Percentiles rank a stretch among this genome's conserved stretches.
Conservation (phyloP, 2,113 vertebrate genomes). For the Vidua chalybeata region DNA sequence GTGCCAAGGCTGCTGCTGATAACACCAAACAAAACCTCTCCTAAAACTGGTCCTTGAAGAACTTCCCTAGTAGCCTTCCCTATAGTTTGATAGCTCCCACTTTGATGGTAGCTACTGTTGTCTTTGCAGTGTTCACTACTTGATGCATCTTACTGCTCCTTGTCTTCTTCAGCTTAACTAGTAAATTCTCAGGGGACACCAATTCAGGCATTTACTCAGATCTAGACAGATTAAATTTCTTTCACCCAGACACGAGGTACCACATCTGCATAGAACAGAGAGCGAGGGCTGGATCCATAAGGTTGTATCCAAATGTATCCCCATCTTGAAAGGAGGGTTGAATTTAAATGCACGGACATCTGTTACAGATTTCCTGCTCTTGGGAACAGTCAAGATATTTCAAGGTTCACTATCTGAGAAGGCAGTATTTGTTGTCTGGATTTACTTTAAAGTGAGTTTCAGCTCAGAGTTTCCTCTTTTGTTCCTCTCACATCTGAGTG, state of each 20-base stretch:
- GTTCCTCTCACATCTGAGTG: not conserved
- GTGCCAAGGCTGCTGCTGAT: not conserved
- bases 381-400: not conserved
- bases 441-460: not conserved
- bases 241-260: not conserved
- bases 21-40: not conserved
- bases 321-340: not conserved
- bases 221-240: not conserved
- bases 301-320: not conserved
- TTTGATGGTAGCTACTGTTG: not conserved
- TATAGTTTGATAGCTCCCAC: not conserved
- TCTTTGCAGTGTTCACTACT: not conserved
- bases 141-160: not conserved
- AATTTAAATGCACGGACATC: not conserved
- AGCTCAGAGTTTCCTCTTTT: not conserved
- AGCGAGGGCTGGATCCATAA: not conserved
- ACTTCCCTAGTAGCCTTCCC: not conserved
- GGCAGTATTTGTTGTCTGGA: not conserved
- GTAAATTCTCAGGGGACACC: not conserved
- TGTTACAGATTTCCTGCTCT: not conserved
- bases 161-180: not conserved
- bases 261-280: not conserved
- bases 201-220: not conserved
- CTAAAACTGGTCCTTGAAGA: not conserved
- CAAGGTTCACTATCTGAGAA: not conserved